Evolutionary conservation across 2,797 vertebrate genomes (phyloP).

Genomic region (Leptodactylus fallax): DNA sequence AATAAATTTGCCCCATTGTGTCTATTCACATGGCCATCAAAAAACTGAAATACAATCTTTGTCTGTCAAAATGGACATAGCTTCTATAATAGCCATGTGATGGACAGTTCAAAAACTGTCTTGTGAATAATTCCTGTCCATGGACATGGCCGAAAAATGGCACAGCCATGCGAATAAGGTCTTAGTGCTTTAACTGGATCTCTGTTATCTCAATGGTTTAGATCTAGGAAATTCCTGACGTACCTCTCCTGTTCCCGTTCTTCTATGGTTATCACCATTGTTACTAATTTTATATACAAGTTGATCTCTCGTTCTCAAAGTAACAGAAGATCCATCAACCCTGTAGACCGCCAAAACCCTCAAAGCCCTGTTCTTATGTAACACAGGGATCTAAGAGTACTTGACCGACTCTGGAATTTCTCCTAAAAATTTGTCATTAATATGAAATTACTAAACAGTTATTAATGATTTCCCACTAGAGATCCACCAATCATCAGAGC

Average conservation of each 20-base stretch:
- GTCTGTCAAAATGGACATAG: no score
- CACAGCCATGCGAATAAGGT: no score
- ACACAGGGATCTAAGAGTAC: background rate
- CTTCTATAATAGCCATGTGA: no score
- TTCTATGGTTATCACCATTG: background rate
- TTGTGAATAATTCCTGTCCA: no score
- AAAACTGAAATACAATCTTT: no score
- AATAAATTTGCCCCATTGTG: no score
- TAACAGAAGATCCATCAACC: background rate
- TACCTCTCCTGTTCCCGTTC: background rate
- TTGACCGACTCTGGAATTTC: background rate
- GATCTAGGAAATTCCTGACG: background rate
- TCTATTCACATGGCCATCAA: no score
- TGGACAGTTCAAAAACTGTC: no score
- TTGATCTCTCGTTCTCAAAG: background rate
- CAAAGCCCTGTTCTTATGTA: background rate
- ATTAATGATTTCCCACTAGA: conserved; percentile 32
- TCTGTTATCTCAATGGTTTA: background rate
- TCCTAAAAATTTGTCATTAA: conserved; percentile 17
- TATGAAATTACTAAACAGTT: background rate
- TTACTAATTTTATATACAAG: background rate
- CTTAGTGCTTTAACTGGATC: no score
- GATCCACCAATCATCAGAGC: conserved; percentile 40
- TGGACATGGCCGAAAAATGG: no score
- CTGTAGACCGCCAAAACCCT: background rate